A percentile compares a stretch with the other conserved stretches of the same genome.
phyloP scores from a whole-genome alignment of 64 coral and sea anemone species.

The Exaiptasia diaphana region DNA sequence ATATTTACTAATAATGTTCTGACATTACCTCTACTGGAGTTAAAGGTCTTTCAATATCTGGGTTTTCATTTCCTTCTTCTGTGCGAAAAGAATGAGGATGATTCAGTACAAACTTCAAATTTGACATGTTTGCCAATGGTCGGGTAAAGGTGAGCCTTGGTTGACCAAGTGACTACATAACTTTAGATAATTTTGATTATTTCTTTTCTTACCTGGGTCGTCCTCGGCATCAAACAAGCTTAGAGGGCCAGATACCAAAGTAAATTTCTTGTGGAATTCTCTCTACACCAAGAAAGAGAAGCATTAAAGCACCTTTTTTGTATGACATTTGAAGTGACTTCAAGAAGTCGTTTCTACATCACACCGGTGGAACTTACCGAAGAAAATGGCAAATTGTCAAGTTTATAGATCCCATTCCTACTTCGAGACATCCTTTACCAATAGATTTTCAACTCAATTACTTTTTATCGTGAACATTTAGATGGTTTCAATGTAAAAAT shows the following conservation, averaged over 20 bases:
- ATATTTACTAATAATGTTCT: no score
- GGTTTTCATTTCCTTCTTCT: conserved; percentile 91
- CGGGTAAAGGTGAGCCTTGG: background rate
- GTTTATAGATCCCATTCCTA: conserved; percentile 66
- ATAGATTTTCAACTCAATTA: background rate
- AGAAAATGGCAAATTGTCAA: conserved; percentile 71
- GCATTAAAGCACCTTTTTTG: background rate
- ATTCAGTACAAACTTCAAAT: background rate
- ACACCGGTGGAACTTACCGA: conserved; percentile 46
- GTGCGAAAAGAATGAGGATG: background rate
- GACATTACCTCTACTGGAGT: conserved; percentile 91
- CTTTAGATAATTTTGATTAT: background rate
- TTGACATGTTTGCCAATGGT: background rate
- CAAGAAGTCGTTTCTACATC: background rate
- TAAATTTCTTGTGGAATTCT: conserved; percentile 81
- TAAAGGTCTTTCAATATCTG: conserved; percentile 78
- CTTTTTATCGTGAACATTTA: no score
- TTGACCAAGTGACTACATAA: background rate
- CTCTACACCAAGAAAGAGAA: conserved; percentile 37
- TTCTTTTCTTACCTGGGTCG: conserved; percentile 39
- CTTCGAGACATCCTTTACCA: conserved; percentile 30
- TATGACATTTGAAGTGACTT: background rate
- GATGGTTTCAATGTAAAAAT: no score
- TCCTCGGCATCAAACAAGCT: conserved; percentile 78
- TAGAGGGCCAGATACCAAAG: conserved; percentile 64